Percentiles rank a stretch among this genome's conserved stretches.
These are phyloP conservation scores for Tachina lurida DNA, from an alignment of 2,888 invertebrate genomes.

Conservation along the genomic window DNA sequence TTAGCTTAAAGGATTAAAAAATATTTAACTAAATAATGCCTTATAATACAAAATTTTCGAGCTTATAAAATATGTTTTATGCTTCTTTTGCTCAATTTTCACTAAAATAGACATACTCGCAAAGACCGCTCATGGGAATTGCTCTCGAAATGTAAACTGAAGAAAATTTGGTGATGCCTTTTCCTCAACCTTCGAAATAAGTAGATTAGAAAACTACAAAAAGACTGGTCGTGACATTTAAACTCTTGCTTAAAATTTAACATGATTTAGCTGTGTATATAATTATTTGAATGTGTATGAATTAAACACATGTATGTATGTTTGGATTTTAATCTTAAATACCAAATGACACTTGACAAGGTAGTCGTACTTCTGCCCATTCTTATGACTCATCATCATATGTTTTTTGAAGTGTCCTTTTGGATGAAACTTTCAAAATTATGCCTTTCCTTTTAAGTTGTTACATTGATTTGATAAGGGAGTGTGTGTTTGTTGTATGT, in stretches of 20 bases:
- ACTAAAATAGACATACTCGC: too few relatives aligned
- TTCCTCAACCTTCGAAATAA: not conserved
- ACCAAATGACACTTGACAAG: constrained; percentile 61
- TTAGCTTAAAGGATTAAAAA: too few relatives aligned
- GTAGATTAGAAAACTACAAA: constrained; percentile 45
- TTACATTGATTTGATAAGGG: not conserved
- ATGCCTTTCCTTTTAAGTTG: constrained; percentile 21
- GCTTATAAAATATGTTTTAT: too few relatives aligned
- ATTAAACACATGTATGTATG: not conserved
- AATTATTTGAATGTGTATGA: not conserved
- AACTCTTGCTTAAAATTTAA: constrained; percentile 46
- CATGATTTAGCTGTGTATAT: constrained; percentile 30
- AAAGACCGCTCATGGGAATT: too few relatives aligned
- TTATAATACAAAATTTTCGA: too few relatives aligned
- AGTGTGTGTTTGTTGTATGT: constrained; percentile 20
- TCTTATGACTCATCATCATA: constrained; percentile 26
- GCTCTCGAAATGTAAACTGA: too few relatives aligned
- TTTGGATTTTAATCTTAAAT: constrained; percentile 15
- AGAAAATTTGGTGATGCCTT: not conserved
- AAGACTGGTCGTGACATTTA: constrained; percentile 60
- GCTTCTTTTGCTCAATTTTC: too few relatives aligned
- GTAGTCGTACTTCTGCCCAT: constrained; percentile 16
- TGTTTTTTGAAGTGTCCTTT: constrained; percentile 55
- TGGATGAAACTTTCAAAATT: constrained; percentile 52
- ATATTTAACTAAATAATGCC: too few relatives aligned